These are phyloP conservation scores for Urophycis tenuis DNA, from an alignment of 2,797 vertebrate species.

Conservation along the genomic window DNA sequence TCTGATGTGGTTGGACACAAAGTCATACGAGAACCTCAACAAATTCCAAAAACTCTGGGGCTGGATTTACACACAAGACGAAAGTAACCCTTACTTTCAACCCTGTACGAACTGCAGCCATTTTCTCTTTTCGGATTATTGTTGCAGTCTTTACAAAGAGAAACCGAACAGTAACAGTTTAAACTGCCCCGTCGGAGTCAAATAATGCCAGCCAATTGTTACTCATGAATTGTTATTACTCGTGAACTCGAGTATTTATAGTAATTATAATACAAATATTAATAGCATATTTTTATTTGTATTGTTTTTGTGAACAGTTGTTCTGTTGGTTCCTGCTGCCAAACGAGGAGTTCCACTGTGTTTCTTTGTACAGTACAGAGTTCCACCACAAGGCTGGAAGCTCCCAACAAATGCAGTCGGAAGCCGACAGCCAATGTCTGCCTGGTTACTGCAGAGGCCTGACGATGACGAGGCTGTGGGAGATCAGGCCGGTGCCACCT, in stretches of 20 bases:
- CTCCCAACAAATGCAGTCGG: no score
- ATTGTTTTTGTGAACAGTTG: background rate
- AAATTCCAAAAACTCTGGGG: constrained; percentile 41
- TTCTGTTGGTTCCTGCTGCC: background rate
- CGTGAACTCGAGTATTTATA: background rate
- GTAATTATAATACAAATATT: background rate
- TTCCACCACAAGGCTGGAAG: no score
- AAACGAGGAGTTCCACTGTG: background rate
- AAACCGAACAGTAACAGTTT: background rate
- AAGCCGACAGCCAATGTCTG: background rate
- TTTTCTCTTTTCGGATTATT: background rate
- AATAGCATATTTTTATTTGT: background rate
- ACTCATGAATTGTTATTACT: background rate
- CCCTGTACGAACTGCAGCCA: constrained; percentile 27
- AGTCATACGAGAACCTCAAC: constrained; percentile 34
- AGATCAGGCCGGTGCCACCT: background rate
- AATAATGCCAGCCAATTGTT: background rate
- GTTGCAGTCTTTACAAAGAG: background rate
- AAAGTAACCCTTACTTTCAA: constrained; percentile 23
- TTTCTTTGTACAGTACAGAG: background rate
- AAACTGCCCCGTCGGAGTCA: background rate
- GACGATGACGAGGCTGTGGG: background rate
- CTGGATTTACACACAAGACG: constrained; percentile 43
- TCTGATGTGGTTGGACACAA: constrained; percentile 47
- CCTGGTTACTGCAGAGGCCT: background rate